Conservation (phyloP, 2,797 vertebrate species). For the Tokudaia tokunoshimensis region DNA sequence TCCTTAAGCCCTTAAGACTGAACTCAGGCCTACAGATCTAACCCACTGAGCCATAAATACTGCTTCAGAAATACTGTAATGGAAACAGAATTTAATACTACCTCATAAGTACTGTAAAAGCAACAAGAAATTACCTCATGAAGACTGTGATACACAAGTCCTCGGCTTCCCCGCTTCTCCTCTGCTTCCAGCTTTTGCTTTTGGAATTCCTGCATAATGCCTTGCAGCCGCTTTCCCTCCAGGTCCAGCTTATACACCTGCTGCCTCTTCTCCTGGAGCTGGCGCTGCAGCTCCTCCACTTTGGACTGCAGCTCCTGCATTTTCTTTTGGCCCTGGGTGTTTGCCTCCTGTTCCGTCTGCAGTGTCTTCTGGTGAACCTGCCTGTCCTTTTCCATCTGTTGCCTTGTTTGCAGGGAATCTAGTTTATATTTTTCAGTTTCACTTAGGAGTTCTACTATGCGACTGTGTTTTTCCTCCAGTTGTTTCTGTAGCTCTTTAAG, state of each 20-base stretch:
- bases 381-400: constrained; percentile 92
- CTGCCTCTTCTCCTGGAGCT: constrained; percentile 91
- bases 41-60: not conserved
- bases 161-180: constrained; percentile 73
- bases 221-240: constrained; percentile 91
- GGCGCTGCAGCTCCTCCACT: constrained; percentile 90
- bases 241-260: constrained; percentile 89
- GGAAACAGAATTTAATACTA: not conserved
- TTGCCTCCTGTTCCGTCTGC: constrained; percentile 90
- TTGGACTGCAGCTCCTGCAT: constrained; percentile 89
- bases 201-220: constrained; percentile 88
- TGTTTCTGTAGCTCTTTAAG: constrained; percentile 93
- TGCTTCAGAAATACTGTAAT: constrained; percentile 24
- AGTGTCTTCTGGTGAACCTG: constrained; percentile 88
- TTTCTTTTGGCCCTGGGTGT: constrained; percentile 88
- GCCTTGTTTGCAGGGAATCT: constrained; percentile 90
- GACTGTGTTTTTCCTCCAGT: constrained; percentile 93
- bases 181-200: constrained; percentile 83
- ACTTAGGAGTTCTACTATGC: constrained; percentile 92
- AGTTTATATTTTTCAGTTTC: constrained; percentile 94
- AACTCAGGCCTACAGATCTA: not conserved
- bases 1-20: not conserved
- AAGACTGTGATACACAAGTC: constrained; percentile 83
- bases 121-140: constrained; percentile 81
- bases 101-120: constrained; percentile 32